These are phyloP conservation scores for Holcopasites calliopsidis DNA, from an alignment of 1,140 invertebrate species.

Conservation along the genomic window DNA sequence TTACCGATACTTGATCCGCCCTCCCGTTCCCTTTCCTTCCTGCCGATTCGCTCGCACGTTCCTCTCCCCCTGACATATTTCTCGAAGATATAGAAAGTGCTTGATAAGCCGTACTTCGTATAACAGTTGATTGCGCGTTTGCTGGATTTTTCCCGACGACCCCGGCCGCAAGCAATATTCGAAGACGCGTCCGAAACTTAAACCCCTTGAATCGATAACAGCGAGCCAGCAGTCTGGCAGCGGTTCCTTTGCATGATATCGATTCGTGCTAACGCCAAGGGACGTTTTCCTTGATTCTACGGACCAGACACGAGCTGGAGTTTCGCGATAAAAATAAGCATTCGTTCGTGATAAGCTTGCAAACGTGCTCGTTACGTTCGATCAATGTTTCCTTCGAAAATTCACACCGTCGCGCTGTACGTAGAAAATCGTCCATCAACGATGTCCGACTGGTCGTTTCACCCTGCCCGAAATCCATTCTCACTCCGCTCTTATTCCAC, in stretches of 20 bases:
- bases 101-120: no score
- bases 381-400: slow-evolving; percentile 39
- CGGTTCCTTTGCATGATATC: slow-evolving; percentile 44
- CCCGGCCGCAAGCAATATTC: no score
- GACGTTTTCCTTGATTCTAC: neutral
- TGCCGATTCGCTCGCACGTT: neutral
- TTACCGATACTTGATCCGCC: neutral
- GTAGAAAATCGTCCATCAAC: slow-evolving; percentile 16
- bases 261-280: slow-evolving; percentile 19
- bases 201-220: slow-evolving; percentile 27
- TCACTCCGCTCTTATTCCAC: slow-evolving; percentile 3
- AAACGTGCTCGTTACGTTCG: slow-evolving; percentile 16
- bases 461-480: slow-evolving; percentile 8
- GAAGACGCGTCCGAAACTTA: slow-evolving; percentile 14
- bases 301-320: neutral
- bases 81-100: no score
- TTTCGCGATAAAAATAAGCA: slow-evolving; percentile 45
- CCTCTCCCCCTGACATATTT: neutral
- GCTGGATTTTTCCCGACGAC: no score
- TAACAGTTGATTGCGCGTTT: no score
- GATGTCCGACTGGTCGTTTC: neutral
- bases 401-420: neutral
- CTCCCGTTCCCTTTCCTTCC: neutral
- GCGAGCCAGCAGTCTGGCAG: neutral
- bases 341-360: slow-evolving; percentile 34